Evolutionary conservation across 2,888 invertebrate species (phyloP).

Genomic region (Nemurella pictetii): DNA sequence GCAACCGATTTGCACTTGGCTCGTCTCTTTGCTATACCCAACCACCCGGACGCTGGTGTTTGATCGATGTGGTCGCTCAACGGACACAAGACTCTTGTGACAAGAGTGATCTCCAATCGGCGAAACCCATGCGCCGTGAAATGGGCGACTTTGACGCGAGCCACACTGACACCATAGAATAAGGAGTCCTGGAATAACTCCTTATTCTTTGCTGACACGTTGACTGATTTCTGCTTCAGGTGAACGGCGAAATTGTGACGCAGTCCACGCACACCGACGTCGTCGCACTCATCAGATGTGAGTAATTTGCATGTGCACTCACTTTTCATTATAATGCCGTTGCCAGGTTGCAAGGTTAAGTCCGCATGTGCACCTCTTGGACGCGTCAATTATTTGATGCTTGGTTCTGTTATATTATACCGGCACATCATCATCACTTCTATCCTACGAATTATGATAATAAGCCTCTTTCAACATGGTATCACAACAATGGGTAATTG

Average conservation of each 20-base stretch:
- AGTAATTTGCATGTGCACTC: constrained; percentile 48
- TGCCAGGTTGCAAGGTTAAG: not conserved
- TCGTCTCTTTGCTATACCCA: no score
- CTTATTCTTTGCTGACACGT: not conserved
- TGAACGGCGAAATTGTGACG: constrained; percentile 90
- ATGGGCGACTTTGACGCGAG: no score
- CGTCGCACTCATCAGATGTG: constrained; percentile 92
- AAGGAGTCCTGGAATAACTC: no score
- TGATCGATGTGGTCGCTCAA: no score
- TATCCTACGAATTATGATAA: not conserved
- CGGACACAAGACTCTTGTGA: no score
- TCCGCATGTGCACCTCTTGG: not conserved
- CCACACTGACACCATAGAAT: no score
- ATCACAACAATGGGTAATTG: not conserved
- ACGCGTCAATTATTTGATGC: not conserved
- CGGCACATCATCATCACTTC: not conserved
- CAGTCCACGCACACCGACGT: constrained; percentile 93
- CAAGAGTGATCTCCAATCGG: no score
- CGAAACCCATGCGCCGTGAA: no score
- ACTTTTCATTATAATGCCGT: not conserved
- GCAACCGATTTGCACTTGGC: no score
- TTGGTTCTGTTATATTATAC: not conserved
- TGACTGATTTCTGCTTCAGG: constrained; percentile 56
- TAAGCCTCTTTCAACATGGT: not conserved
- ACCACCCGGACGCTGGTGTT: no score